A percentile compares a stretch with the other conserved stretches of the same genome.
These are phyloP conservation scores for Lissocephala sabroskyi DNA, from an alignment of 2,888 invertebrate species.

Conservation along the genomic window DNA sequence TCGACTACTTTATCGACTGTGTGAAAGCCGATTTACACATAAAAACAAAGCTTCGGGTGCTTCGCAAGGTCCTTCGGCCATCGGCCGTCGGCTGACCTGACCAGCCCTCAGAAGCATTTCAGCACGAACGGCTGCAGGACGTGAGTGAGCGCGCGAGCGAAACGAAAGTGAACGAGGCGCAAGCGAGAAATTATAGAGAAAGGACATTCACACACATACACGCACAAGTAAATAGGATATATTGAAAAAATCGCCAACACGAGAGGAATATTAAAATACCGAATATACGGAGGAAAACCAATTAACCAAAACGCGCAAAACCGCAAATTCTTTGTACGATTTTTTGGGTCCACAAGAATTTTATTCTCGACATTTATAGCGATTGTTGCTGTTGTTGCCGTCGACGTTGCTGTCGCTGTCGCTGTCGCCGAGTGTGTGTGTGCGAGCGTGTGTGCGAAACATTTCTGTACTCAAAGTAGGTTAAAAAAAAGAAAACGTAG, in stretches of 20 bases:
- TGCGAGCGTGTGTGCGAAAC: constrained; percentile 17
- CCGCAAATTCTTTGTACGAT: background rate
- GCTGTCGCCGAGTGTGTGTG: constrained; percentile 1
- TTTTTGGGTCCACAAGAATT: too few relatives aligned
- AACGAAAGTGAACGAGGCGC: constrained; percentile 49
- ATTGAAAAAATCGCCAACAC: constrained; percentile 2
- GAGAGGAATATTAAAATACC: constrained; percentile 12
- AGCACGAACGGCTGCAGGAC: constrained; percentile 66
- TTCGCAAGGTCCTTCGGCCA: too few relatives aligned
- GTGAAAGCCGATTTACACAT: too few relatives aligned
- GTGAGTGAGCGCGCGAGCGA: constrained; percentile 48
- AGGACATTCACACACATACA: constrained; percentile 26
- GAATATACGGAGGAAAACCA: constrained; percentile 6
- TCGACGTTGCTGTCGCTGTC: background rate
- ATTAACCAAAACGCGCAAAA: background rate
- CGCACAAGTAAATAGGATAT: constrained; percentile 11
- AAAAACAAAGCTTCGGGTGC: too few relatives aligned
- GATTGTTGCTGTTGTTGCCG: background rate
- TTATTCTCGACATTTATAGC: background rate
- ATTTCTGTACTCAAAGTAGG: constrained; percentile 30
- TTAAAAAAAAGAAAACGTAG: constrained; percentile 20
- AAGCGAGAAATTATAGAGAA: constrained; percentile 47
- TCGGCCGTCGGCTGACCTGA: too few relatives aligned
- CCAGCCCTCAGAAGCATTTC: constrained; percentile 19
- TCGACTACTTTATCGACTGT: too few relatives aligned